Evolutionary conservation across 1,140 invertebrate species (phyloP).

Genomic region (Neodiprion lecontei): DNA sequence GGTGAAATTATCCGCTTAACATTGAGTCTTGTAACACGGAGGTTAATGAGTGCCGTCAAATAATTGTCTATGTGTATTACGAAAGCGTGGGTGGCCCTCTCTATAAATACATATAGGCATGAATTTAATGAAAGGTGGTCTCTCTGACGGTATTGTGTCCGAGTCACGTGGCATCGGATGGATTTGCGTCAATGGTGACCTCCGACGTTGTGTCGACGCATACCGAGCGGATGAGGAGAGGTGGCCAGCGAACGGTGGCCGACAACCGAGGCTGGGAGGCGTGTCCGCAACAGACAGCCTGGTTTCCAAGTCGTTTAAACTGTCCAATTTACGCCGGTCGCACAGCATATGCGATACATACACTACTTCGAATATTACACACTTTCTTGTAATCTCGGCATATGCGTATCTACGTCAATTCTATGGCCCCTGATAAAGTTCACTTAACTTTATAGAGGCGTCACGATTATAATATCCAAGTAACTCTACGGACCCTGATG

Average conservation of each 20-base stretch:
- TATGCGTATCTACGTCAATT: too few relatives aligned
- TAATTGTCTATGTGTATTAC: not conserved
- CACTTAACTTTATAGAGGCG: too few relatives aligned
- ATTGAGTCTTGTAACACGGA: too few relatives aligned
- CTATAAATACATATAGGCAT: constrained; percentile 13
- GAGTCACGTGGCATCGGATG: constrained; percentile 55
- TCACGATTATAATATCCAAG: too few relatives aligned
- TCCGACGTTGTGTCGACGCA: constrained; percentile 51
- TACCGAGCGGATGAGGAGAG: constrained; percentile 20
- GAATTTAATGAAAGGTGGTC: constrained; percentile 45
- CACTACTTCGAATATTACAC: too few relatives aligned
- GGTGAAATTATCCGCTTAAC: too few relatives aligned
- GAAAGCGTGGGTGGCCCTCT: constrained; percentile 8
- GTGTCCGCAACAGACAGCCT: constrained; percentile 21
- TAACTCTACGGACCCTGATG: too few relatives aligned
- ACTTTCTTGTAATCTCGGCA: too few relatives aligned
- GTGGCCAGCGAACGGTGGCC: constrained; percentile 16
- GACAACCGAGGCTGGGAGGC: constrained; percentile 36
- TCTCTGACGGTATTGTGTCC: constrained; percentile 22
- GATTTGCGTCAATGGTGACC: constrained; percentile 61
- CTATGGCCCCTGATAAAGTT: too few relatives aligned
- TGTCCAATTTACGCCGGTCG: too few relatives aligned
- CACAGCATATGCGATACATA: too few relatives aligned
- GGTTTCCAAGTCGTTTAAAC: not conserved
- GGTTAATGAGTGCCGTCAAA: constrained; percentile 1